phyloP scores from a whole-genome alignment of 2,113 vertebrate genomes.

The Ranitomeya imitator region DNA sequence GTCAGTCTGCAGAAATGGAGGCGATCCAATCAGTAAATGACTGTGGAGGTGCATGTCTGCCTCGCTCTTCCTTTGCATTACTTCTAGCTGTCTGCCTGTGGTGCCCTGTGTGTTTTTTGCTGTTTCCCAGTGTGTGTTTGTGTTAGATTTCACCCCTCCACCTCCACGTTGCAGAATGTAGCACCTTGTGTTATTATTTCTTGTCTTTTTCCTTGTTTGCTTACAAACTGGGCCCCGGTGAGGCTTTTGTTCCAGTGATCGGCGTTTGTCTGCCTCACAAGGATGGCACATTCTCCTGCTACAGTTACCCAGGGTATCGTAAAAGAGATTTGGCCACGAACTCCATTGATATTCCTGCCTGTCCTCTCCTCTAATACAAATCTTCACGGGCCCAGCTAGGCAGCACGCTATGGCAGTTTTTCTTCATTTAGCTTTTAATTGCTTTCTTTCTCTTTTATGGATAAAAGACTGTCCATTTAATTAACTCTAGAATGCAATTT shows the following conservation, averaged over 20 bases:
- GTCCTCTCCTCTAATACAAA: constrained; percentile 26
- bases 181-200: constrained; percentile 23
- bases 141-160: constrained; percentile 13
- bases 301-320: constrained; percentile 58
- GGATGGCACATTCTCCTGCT: constrained; percentile 60
- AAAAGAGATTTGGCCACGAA: constrained; percentile 59
- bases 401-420: constrained; percentile 62
- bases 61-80: not conserved
- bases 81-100: not conserved
- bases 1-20: not conserved
- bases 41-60: not conserved
- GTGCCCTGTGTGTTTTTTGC: not conserved
- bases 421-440: constrained; percentile 72
- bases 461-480: constrained; percentile 83
- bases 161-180: constrained; percentile 36
- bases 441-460: constrained; percentile 80
- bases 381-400: constrained; percentile 58
- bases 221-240: constrained; percentile 51
- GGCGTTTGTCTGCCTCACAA: constrained; percentile 58
- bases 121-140: constrained; percentile 10
- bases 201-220: constrained; percentile 54
- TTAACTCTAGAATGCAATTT: constrained; percentile 83
- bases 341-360: constrained; percentile 52
- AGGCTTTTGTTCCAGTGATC: constrained; percentile 23
- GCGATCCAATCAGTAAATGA: not conserved